Evolutionary conservation across 2,797 vertebrate species (phyloP), one percentile per base, ranked within the genome.

Genomic region (Bradypodion ventrale): DNA sequence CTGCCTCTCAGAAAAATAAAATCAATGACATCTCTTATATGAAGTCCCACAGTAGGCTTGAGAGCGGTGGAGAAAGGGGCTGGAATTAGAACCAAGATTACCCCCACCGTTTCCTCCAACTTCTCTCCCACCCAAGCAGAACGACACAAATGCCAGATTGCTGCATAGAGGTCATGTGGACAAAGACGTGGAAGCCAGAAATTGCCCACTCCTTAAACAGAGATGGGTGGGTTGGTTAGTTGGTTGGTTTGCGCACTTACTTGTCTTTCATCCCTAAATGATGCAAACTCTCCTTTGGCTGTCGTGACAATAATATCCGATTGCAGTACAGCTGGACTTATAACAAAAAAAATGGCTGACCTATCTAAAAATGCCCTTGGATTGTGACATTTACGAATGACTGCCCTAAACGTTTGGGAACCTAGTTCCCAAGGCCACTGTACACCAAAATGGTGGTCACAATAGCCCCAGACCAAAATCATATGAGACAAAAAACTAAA

Each of bases 11-110:
- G 84, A 74, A 70, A 56, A 80, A 83, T 81, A 77, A 88, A 90
- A 92, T 92, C 91, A 81, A 92, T 92, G 88, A 56, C 73, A 65
- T 63, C 78, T 49, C 78, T 87, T 72, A 84, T 75, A 80, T 23
- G 56, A 84, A 80, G 65, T 70, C 73, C 66, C 76, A 76, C 65
- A 16, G 27, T 85, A 60, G 78, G 84, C n/a, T 81, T 66, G 56
- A 70, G 63, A 52, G 76, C 25, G 1, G 44, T 7, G 2, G 59
- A 7, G 16, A n/a, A 13, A n/a, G 13, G 32, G 9, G 70, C 12
- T 19, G 15, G 49, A n/a, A 2, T 21, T 10, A 27, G 37, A 69
- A 27, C 0, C 25, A 23, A 10, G 2, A 15, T 29, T 69, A 56
- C 52, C 5, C 52, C 56, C 52, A n/a, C n/a, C 49, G 9, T 52